phyloP scores from a whole-genome alignment of 2,888 invertebrate species.

The Zygogramma bicolorata region DNA sequence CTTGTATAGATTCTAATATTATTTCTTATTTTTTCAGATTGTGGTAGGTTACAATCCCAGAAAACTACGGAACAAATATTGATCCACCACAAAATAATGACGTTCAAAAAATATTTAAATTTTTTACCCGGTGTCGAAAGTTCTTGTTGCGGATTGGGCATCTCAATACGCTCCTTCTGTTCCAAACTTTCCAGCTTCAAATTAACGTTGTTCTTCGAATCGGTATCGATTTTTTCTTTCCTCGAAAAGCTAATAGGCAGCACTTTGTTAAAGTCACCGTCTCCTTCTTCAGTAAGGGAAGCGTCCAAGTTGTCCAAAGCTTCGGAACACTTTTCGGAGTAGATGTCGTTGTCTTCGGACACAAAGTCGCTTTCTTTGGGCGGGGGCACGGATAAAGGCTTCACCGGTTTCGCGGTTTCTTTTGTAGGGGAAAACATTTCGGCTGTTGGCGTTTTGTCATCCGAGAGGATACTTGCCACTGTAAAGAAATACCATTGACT shows the following conservation, averaged over 20 bases:
- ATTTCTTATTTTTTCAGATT: too few species aligned
- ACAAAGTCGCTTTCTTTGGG: constrained; percentile 63
- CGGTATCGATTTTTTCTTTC: constrained; percentile 33
- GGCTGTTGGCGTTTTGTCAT: constrained; percentile 67
- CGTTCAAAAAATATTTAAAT: neutral
- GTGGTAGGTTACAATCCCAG: too few species aligned
- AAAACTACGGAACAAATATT: too few species aligned
- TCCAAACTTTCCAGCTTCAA: constrained; percentile 70
- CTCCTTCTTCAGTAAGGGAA: constrained; percentile 56
- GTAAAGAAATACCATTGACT: constrained; percentile 34
- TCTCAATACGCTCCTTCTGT: constrained; percentile 68
- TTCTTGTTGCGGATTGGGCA: constrained; percentile 62
- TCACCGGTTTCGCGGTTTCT: constrained; percentile 54
- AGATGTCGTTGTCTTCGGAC: constrained; percentile 62
- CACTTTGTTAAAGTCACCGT: constrained; percentile 39
- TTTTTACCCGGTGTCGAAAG: constrained; percentile 63
- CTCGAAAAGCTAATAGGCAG: neutral
- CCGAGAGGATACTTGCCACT: constrained; percentile 67
- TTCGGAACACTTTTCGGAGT: constrained; percentile 64
- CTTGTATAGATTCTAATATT: too few species aligned
- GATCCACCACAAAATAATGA: neutral
- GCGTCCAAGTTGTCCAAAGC: constrained; percentile 61
- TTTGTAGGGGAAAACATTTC: constrained; percentile 62
- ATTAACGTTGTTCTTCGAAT: constrained; percentile 50
- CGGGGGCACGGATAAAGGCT: constrained; percentile 51